Evolutionary conservation across 2,888 invertebrate species (phyloP).

Genomic region (Apeira syringaria): DNA sequence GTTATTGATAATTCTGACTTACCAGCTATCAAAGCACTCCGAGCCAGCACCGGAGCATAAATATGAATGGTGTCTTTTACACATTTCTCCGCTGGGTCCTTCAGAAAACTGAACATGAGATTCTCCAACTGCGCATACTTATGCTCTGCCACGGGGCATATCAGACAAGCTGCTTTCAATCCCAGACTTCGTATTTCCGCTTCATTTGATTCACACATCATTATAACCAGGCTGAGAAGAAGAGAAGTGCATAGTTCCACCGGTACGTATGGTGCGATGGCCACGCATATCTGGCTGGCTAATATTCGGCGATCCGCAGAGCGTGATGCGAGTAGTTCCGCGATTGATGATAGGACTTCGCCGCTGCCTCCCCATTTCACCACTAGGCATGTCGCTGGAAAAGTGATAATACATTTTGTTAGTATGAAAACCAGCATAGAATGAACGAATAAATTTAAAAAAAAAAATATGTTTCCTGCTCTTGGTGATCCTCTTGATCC

Average conservation of each 20-base stretch:
- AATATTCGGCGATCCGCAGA: conserved; percentile 63
- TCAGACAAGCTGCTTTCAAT: conserved; percentile 65
- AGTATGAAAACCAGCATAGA: too few relatives aligned
- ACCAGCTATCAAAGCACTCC: conserved; percentile 72
- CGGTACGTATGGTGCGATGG: conserved; percentile 72
- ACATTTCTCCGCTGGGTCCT: conserved; percentile 66
- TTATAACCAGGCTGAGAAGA: conserved; percentile 66
- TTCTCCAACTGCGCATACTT: conserved; percentile 72
- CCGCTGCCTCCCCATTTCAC: conserved; percentile 78
- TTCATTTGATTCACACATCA: conserved; percentile 78
- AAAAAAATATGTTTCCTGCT: too few relatives aligned
- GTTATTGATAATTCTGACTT: too few relatives aligned
- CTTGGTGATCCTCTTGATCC: too few relatives aligned
- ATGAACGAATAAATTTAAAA: too few relatives aligned
- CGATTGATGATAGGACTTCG: conserved; percentile 70
- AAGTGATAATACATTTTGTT: too few relatives aligned
- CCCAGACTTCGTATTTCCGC: conserved; percentile 65
- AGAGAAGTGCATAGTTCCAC: conserved; percentile 75
- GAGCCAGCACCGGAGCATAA: conserved; percentile 69
- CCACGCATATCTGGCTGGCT: conserved; percentile 72
- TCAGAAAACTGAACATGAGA: conserved; percentile 69
- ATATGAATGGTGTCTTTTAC: conserved; percentile 66
- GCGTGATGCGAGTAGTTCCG: conserved; percentile 65
- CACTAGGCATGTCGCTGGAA: conserved; percentile 69
- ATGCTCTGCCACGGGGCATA: conserved; percentile 70